Base-by-base conservation (phyloP, 2,888 invertebrate species). In the Cyaniris semiargus region DNA sequence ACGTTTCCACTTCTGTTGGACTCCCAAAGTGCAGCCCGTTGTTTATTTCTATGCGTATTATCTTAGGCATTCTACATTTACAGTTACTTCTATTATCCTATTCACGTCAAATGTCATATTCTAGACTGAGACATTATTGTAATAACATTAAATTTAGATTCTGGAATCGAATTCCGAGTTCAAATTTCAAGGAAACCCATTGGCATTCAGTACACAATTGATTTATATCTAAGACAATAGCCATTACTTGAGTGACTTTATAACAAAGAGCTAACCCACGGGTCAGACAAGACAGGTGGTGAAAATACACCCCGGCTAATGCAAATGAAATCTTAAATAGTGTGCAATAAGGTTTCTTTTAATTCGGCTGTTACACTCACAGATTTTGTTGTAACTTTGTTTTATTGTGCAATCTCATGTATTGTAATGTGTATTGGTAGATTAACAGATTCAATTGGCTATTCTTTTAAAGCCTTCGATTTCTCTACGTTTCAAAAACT, bases 181-280 rank as follows among this genome's bases (percentile, higher is more conserved):
- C 21, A 74, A 74, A 74, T 53, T 53, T 53, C 74, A 74, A 74
- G 74, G 74, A 74, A 74, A 74, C 48, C 48, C 53, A 27, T 74
- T 74, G 44, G 74, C 48, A 74, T 74, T 23, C 48, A 23, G 44
- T 72, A 23, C 72, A 74, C 74, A 48, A 74, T 53, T 74, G 74
- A 74, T 74, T 74, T 53, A 74, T 74, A 48, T 48, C 44, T 74
- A 27, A 74, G 27, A 74, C 74, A 74, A 74, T 74, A 53, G 74
- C 48, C 74, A 74, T 74, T 74, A 74, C 48, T 53, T 72, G 53
- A 23, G 18, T 18, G 27, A 74, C 48, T 53, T 74, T 53, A 74
- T 74, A 74, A 74, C 72, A 72, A 72, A 48, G 72, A 72, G 72
- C 15, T 13, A 8, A 72, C 38, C 72, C 31, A 5, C 23, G 72